phyloP scores from a whole-genome alignment of 2,797 vertebrate species.

The Gallinago stenura region DNA sequence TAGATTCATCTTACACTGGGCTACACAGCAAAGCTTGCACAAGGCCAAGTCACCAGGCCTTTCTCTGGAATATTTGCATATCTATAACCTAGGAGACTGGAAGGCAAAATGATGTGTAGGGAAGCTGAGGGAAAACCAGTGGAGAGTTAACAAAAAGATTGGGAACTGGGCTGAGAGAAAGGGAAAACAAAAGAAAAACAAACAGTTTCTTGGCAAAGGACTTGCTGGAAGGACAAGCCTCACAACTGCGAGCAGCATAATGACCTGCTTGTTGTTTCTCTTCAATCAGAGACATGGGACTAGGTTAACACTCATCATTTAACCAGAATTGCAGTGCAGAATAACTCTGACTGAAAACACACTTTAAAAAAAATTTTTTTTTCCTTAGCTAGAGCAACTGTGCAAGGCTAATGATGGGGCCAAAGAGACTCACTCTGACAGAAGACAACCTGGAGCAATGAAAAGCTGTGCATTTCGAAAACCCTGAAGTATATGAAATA shows the following conservation, averaged over 20 bases:
- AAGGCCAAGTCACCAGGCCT: not conserved
- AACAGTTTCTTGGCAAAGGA: not conserved
- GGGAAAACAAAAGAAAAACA: conserved; percentile 22
- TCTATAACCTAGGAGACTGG: not conserved
- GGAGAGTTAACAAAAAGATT: conserved; percentile 3
- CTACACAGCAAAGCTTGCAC: not conserved
- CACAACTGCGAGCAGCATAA: conserved; percentile 8
- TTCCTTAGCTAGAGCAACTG: not conserved
- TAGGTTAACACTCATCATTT: not conserved
- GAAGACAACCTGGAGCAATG: not conserved
- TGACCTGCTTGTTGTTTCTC: conserved; percentile 25
- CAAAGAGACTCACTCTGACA: not conserved
- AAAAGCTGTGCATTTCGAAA: conserved; percentile 12
- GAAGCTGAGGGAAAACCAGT: not conserved
- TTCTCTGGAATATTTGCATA: not conserved
- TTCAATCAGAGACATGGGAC: conserved; percentile 8
- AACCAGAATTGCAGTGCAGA: not conserved
- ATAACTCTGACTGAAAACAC: not conserved
- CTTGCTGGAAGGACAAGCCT: conserved; percentile 2
- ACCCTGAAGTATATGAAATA: not conserved
- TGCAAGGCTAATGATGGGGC: not conserved
- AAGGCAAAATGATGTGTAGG: not conserved
- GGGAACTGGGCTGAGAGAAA: not conserved
- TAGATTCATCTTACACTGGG: not conserved
- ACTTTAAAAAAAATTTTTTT: too few species aligned